phyloP scores from a whole-genome alignment of 2,113 vertebrate species.

The Malurus cyaneus region DNA sequence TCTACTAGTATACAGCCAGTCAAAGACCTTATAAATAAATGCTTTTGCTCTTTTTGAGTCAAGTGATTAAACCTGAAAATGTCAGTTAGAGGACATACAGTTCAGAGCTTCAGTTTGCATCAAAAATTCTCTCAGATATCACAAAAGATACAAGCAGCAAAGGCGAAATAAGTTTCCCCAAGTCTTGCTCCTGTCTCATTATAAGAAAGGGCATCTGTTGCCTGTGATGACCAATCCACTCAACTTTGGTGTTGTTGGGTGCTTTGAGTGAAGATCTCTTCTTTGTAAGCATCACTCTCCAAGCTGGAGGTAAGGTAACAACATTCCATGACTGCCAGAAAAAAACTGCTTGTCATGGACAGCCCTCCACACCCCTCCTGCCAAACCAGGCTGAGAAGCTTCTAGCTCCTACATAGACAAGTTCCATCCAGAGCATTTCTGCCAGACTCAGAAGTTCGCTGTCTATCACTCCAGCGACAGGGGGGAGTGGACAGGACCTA shows the following conservation, averaged over 20 bases:
- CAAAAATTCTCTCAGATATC: neutral
- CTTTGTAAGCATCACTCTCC: neutral
- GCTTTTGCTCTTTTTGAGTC: neutral
- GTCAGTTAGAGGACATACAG: neutral
- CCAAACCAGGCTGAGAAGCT: neutral
- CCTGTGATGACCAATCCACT: neutral
- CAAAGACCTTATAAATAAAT: neutral
- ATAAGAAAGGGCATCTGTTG: neutral
- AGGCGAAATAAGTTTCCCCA: neutral
- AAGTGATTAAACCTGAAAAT: neutral
- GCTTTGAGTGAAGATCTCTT: neutral
- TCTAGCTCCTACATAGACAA: neutral
- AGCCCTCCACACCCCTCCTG: neutral
- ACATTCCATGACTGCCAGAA: neutral
- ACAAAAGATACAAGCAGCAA: neutral
- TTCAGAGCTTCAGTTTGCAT: neutral
- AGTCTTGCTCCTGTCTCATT: neutral
- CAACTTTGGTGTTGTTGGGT: neutral
- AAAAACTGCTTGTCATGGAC: neutral
- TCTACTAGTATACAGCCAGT: neutral
- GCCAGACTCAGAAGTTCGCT: neutral
- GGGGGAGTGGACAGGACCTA: neutral
- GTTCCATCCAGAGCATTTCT: neutral
- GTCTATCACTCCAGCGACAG: fast-evolving
- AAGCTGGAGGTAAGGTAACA: neutral